These are phyloP conservation scores for Orchestia grillus DNA, from an alignment of 1,140 invertebrate genomes.

Conservation along the genomic window DNA sequence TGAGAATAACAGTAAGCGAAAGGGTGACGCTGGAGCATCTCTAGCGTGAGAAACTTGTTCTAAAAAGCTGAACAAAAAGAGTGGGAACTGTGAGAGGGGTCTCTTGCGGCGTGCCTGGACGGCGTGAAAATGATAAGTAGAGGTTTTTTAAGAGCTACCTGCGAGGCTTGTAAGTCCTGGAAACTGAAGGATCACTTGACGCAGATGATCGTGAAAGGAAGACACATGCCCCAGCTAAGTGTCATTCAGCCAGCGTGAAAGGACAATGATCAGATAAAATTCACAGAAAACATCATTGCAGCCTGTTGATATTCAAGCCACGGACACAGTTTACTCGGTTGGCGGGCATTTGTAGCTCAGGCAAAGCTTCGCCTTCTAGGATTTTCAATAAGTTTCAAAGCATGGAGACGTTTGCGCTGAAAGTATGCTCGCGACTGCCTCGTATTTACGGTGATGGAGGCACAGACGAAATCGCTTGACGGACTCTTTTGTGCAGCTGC, in stretches of 20 bases:
- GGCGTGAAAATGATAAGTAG: slow-evolving; percentile 4
- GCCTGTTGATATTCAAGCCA: neutral
- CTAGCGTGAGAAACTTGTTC: slow-evolving; percentile 25
- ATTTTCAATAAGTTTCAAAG: slow-evolving; percentile 27
- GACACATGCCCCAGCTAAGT: slow-evolving; percentile 2
- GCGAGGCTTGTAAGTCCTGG: neutral
- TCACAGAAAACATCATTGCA: neutral
- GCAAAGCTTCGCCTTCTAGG: neutral
- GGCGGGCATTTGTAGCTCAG: slow-evolving; percentile 16
- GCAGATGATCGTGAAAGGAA: slow-evolving; percentile 23
- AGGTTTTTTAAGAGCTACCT: slow-evolving; percentile 12
- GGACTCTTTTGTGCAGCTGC: slow-evolving; percentile 18
- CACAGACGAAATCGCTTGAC: neutral
- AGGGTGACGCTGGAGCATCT: neutral
- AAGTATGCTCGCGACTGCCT: neutral
- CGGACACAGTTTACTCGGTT: neutral
- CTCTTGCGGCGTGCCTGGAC: neutral
- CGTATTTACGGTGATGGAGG: slow-evolving; percentile 39
- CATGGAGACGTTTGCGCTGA: slow-evolving; percentile 51
- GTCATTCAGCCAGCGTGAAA: neutral
- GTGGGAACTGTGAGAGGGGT: neutral
- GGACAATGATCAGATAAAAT: slow-evolving; percentile 34
- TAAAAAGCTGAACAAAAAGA: neutral
- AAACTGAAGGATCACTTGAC: slow-evolving; percentile 28
- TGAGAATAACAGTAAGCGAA: neutral